Percentiles rank a stretch among this genome's conserved stretches.
Evolutionary conservation across 2,888 invertebrate species (phyloP).

Genomic region (Digitonthophagus gazella): DNA sequence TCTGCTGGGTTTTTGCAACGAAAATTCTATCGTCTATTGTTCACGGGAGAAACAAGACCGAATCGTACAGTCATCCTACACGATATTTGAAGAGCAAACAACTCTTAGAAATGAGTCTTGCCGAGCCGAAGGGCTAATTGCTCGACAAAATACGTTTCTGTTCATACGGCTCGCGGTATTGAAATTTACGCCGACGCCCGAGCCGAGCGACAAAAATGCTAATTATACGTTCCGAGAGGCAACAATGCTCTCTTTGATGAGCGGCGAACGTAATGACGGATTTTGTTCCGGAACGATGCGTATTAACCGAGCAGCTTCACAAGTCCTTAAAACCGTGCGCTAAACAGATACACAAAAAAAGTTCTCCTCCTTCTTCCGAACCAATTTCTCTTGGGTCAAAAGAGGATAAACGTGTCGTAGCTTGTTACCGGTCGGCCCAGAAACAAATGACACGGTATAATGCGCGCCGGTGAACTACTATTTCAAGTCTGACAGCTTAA

Average conservation of each 20-base stretch:
- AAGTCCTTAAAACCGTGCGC: neutral
- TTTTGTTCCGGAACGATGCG: neutral
- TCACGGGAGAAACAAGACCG: neutral
- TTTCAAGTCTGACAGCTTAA: neutral
- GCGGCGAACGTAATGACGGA: neutral
- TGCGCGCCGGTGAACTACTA: neutral
- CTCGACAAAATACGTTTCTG: neutral
- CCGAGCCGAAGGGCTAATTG: neutral
- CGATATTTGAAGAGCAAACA: neutral
- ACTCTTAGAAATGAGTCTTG: too few relatives aligned
- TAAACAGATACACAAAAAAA: too few relatives aligned
- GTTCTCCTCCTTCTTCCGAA: too few relatives aligned
- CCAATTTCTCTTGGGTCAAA: neutral
- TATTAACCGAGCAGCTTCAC: neutral
- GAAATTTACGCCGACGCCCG: neutral
- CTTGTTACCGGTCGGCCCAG: neutral
- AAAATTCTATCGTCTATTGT: slow-evolving; percentile 1
- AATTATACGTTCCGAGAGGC: neutral
- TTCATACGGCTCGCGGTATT: neutral
- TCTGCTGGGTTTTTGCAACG: slow-evolving; percentile 2
- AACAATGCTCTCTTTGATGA: neutral
- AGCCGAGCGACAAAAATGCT: neutral
- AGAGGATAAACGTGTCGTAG: neutral
- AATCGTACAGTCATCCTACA: neutral
- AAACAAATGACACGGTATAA: neutral